These are phyloP conservation scores for Drosophila malerkotliana DNA, from an alignment of 1,140 invertebrate genomes.

Conservation along the genomic window DNA sequence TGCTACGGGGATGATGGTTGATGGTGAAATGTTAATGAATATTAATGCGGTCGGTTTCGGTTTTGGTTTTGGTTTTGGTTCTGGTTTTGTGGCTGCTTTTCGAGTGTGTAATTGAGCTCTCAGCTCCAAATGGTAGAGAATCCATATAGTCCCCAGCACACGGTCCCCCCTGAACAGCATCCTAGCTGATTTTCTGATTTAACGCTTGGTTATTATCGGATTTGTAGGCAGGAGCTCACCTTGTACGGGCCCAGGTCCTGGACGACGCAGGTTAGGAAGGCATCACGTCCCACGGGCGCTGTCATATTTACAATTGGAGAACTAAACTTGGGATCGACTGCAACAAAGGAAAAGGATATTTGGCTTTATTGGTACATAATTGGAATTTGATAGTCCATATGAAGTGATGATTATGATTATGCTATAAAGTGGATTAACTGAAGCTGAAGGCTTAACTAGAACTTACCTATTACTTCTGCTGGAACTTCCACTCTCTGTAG, in stretches of 20 bases:
- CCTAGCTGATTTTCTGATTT: constrained; percentile 43
- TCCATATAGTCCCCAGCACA: background rate
- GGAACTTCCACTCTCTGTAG: constrained; percentile 66
- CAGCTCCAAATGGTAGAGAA: constrained; percentile 4
- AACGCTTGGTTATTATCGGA: constrained; percentile 37
- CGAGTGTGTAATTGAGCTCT: constrained; percentile 77
- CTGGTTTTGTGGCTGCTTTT: constrained; percentile 71
- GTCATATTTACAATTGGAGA: constrained; percentile 93
- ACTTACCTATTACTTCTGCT: constrained; percentile 76
- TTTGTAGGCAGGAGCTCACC: constrained; percentile 85
- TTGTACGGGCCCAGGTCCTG: constrained; percentile 93
- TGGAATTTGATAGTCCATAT: constrained; percentile 30
- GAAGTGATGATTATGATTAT: background rate
- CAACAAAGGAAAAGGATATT: constrained; percentile 82
- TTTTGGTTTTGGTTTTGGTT: constrained; percentile 41
- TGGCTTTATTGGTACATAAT: constrained; percentile 41
- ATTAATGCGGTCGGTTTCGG: constrained; percentile 66
- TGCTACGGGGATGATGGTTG: constrained; percentile 14
- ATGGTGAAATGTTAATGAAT: constrained; percentile 78
- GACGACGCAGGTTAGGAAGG: constrained; percentile 91
- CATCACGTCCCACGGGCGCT: constrained; percentile 92
- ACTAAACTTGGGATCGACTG: constrained; percentile 92
- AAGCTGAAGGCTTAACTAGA: background rate
- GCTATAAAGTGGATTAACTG: background rate
- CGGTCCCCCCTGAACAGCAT: constrained; percentile 11